Percentiles rank a stretch among this genome's conserved stretches.
Conservation (phyloP, 2,888 invertebrate genomes). For the Sphecodes monilicornis region DNA sequence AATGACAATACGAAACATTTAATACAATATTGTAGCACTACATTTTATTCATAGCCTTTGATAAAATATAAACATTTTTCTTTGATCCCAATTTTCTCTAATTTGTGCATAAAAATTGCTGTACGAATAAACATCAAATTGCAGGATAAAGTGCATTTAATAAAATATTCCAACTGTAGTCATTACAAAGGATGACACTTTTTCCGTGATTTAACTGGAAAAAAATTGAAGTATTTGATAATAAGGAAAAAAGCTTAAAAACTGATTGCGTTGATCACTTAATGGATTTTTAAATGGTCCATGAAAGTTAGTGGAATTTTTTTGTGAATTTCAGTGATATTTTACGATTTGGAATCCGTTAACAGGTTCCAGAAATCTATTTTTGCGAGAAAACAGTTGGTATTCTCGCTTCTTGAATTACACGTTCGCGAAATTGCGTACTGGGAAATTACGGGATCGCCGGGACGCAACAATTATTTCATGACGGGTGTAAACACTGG, state of each 20-base stretch:
- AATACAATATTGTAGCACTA: not conserved
- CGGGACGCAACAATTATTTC: conserved; percentile 63
- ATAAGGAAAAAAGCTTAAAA: not conserved
- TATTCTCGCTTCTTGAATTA: conserved; percentile 39
- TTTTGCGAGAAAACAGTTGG: conserved; percentile 13
- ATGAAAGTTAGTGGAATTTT: not conserved
- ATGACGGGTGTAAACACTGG: conserved; percentile 57
- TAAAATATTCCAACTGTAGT: not conserved
- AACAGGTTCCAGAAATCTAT: conserved; percentile 33
- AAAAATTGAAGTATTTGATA: not conserved
- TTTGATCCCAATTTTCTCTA: not conserved
- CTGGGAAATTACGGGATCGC: conserved; percentile 53
- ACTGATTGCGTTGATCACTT: not conserved
- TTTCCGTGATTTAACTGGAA: not conserved
- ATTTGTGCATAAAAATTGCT: not conserved
- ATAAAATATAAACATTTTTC: not conserved
- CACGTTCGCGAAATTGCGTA: conserved; percentile 36
- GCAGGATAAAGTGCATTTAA: not conserved
- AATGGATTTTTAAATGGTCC: not conserved
- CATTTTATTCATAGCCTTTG: not conserved
- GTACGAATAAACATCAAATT: not conserved
- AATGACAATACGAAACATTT: not conserved
- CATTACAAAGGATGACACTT: not conserved
- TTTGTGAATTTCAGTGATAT: not conserved
- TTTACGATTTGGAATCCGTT: not conserved